Percentiles rank a stretch among this genome's conserved stretches.
Evolutionary conservation across 2,113 vertebrate species (phyloP).

Genomic region (Hippocampus mohnikei): DNA sequence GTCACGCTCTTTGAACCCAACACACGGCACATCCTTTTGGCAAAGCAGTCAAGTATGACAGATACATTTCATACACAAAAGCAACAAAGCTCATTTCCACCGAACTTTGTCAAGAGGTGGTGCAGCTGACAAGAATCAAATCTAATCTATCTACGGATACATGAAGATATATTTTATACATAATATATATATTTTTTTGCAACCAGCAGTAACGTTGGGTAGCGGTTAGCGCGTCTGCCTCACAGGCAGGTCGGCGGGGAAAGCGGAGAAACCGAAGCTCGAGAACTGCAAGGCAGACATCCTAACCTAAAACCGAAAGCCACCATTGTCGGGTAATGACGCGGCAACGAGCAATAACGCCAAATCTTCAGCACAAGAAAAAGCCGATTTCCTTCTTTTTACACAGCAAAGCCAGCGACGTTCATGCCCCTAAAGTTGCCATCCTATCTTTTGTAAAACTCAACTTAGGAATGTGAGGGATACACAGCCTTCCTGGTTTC

Average conservation of each 20-base stretch:
- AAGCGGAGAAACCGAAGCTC: no score
- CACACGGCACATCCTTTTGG: no score
- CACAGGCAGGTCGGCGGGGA: no score
- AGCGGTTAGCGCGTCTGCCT: neutral
- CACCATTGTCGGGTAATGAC: neutral
- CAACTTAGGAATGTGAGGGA: constrained; percentile 1
- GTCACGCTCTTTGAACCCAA: neutral
- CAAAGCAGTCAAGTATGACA: no score
- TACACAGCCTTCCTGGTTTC: constrained; percentile 55
- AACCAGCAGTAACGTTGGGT: neutral
- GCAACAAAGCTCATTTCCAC: neutral
- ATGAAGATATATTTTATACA: neutral
- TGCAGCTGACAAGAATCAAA: neutral
- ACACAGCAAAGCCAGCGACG: constrained; percentile 3
- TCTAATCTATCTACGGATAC: neutral
- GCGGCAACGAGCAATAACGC: neutral
- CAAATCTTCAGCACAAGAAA: neutral
- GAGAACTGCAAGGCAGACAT: no score
- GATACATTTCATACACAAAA: neutral
- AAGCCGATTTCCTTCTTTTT: neutral
- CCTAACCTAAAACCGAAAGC: no score
- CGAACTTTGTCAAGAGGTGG: no score
- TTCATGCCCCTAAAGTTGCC: neutral
- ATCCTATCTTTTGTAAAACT: neutral
- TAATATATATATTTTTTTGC: no score